These are phyloP conservation scores for Hoplias malabaricus DNA, from an alignment of 2,113 vertebrate species.

Conservation along the genomic window DNA sequence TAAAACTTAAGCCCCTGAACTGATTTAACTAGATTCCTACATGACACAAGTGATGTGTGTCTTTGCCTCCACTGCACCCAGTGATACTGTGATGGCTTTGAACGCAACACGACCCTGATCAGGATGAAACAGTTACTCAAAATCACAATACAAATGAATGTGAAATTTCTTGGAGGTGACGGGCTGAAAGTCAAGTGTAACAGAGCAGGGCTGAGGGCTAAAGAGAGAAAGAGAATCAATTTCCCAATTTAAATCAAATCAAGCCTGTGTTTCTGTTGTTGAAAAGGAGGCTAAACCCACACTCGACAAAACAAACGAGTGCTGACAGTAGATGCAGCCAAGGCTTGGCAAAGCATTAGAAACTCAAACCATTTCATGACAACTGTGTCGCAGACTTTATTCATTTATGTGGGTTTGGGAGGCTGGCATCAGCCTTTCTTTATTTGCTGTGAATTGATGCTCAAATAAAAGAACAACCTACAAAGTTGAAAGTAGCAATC, in stretches of 20 bases:
- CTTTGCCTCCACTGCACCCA: no score
- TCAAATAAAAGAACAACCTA: neutral
- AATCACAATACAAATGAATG: no score
- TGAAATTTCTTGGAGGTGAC: no score
- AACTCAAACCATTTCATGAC: neutral
- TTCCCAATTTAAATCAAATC: neutral
- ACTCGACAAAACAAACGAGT: neutral
- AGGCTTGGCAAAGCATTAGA: neutral
- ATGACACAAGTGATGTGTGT: no score
- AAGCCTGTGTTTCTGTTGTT: neutral
- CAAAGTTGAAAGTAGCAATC: no score
- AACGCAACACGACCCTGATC: no score
- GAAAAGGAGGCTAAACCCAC: neutral
- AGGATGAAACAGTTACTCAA: no score
- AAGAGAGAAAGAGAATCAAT: neutral
- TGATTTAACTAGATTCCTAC: no score
- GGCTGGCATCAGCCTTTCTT: neutral
- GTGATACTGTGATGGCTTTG: no score
- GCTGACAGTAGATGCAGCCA: neutral
- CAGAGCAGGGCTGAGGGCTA: neutral
- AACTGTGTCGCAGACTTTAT: neutral
- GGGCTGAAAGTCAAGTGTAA: neutral
- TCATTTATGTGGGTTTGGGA: neutral
- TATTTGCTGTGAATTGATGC: neutral
- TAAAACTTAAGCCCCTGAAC: no score